Evolutionary conservation across 2,113 vertebrate species (phyloP).

Genomic region (Cyphomyrus plagiostoma): DNA sequence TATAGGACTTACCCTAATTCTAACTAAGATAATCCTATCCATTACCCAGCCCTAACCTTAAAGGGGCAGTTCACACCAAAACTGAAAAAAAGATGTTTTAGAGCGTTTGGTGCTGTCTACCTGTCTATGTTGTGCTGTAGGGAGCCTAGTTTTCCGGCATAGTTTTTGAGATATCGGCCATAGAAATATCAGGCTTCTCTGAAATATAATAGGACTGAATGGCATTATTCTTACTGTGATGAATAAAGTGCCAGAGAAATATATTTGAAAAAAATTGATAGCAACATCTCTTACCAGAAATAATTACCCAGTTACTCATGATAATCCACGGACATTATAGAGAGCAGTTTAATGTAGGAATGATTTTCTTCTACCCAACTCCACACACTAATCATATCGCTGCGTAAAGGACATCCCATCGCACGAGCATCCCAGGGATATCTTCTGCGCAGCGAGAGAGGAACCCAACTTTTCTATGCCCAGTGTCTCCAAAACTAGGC

Average conservation of each 20-base stretch:
- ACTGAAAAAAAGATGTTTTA: background rate
- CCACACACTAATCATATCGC: no score
- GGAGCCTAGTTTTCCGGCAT: background rate
- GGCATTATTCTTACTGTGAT: background rate
- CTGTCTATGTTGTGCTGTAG: background rate
- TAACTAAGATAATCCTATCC: background rate
- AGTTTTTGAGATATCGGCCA: background rate
- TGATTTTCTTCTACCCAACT: no score
- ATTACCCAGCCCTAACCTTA: background rate
- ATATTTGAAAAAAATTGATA: background rate
- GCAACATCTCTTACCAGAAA: no score
- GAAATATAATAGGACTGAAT: no score
- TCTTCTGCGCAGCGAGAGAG: no score
- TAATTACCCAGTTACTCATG: no score
- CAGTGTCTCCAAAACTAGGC: no score
- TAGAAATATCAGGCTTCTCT: background rate
- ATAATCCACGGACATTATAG: no score
- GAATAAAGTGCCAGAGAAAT: background rate
- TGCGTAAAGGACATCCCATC: no score
- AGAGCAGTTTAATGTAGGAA: no score
- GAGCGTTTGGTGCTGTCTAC: background rate
- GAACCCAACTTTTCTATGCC: no score
- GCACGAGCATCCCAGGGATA: no score
- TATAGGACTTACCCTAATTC: background rate
- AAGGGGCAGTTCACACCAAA: background rate